Conservation (phyloP, 2,797 vertebrate species). For the Scleropages formosus region DNA sequence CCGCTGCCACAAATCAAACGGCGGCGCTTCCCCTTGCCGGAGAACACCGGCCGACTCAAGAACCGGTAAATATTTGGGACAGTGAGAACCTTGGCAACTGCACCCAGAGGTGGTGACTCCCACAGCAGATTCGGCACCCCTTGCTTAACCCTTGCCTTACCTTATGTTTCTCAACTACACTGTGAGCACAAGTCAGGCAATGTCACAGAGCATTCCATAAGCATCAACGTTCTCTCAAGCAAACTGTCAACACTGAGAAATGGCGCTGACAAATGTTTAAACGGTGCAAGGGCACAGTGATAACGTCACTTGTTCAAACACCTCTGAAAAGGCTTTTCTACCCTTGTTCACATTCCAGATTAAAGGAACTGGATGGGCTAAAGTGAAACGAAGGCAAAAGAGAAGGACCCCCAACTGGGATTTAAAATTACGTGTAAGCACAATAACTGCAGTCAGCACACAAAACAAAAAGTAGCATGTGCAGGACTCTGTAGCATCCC, state of each 20-base stretch:
- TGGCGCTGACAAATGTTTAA: constrained; percentile 38
- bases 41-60: constrained; percentile 13
- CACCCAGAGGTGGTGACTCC: constrained; percentile 29
- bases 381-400: constrained; percentile 7
- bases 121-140: constrained; percentile 3
- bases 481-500: too few species aligned
- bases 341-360: constrained; percentile 16
- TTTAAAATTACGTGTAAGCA: neutral
- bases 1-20: constrained; percentile 15
- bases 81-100: constrained; percentile 36
- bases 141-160: constrained; percentile 34
- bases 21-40: neutral
- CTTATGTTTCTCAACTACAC: neutral
- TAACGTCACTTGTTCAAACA: constrained; percentile 17
- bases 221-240: constrained; percentile 47
- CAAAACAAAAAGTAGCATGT: neutral
- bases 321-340: neutral
- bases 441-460: neutral
- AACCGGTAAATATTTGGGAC: constrained; percentile 51
- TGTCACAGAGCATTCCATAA: constrained; percentile 34
- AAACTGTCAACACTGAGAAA: constrained; percentile 22
- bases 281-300: constrained; percentile 16
- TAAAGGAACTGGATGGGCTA: neutral
- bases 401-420: neutral
- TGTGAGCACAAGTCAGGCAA: neutral